phyloP scores from a whole-genome alignment of 2,888 invertebrate genomes.

The Phorcus lineatus region DNA sequence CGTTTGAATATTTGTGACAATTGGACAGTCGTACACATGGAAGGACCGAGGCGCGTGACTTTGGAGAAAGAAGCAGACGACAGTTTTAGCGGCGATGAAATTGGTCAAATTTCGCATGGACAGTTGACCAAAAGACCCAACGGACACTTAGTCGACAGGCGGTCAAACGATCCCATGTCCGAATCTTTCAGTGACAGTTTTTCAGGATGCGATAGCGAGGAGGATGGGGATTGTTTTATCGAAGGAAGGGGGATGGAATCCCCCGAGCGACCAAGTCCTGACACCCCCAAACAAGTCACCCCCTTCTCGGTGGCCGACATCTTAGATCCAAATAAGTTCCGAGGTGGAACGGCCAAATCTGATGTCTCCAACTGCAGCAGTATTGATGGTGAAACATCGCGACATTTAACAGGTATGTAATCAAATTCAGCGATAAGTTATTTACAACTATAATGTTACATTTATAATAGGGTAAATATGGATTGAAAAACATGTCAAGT shows the following conservation, averaged over 20 bases:
- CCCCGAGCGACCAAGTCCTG: background rate
- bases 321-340: constrained; percentile 66
- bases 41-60: background rate
- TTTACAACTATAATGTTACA: no score
- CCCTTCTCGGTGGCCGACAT: constrained; percentile 68
- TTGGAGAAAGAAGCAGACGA: constrained; percentile 15
- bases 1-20: background rate
- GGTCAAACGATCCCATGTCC: background rate
- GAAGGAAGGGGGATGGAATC: constrained; percentile 2
- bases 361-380: background rate
- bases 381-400: background rate
- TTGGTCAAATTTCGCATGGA: background rate
- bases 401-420: constrained; percentile 7
- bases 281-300: constrained; percentile 39
- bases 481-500: no score
- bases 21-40: background rate
- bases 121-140: background rate
- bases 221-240: background rate
- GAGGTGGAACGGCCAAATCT: constrained; percentile 41
- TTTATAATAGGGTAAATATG: no score
- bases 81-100: constrained; percentile 11
- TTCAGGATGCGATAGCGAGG: background rate
- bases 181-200: constrained; percentile 14
- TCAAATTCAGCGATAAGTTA: no score
- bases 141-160: background rate